Evolutionary conservation across 2,888 invertebrate species (phyloP).

Genomic region (Catocala fraxini): DNA sequence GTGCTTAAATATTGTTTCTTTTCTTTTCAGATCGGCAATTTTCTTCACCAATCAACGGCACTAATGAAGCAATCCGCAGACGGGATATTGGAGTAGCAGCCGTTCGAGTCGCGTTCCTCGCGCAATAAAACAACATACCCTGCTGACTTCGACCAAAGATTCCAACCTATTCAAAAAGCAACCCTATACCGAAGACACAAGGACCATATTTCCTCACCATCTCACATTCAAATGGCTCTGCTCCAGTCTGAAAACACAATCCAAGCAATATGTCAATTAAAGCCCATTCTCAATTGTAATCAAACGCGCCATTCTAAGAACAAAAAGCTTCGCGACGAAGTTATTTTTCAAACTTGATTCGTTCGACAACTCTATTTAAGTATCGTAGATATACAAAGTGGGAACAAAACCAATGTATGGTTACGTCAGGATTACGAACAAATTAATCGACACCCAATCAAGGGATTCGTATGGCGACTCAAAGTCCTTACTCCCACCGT

Average conservation of each 20-base stretch:
- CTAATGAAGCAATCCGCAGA: slow-evolving; percentile 85
- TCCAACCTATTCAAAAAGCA: slow-evolving; percentile 59
- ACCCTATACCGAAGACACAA: slow-evolving; percentile 60
- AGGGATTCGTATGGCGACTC: slow-evolving; percentile 87
- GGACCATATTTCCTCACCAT: slow-evolving; percentile 56
- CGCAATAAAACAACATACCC: slow-evolving; percentile 78
- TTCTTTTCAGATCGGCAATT: slow-evolving; percentile 78
- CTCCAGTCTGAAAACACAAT: slow-evolving; percentile 71
- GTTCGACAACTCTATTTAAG: slow-evolving; percentile 34
- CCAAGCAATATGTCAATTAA: slow-evolving; percentile 82
- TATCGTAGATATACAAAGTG: slow-evolving; percentile 43
- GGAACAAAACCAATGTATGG: slow-evolving; percentile 82
- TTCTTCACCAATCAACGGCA: slow-evolving; percentile 75
- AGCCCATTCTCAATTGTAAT: slow-evolving; percentile 71
- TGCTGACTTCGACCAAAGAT: slow-evolving; percentile 58
- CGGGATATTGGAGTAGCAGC: slow-evolving; percentile 83
- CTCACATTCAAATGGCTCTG: slow-evolving; percentile 75
- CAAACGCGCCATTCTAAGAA: slow-evolving; percentile 71
- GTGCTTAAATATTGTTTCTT: slow-evolving; percentile 61
- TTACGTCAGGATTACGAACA: slow-evolving; percentile 71
- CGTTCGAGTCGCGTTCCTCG: slow-evolving; percentile 69
- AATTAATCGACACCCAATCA: slow-evolving; percentile 75
- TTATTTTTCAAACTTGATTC: slow-evolving; percentile 81
- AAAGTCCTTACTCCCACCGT: slow-evolving; percentile 77
- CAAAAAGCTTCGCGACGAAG: slow-evolving; percentile 76